A percentile compares a stretch with the other conserved stretches of the same genome.
phyloP scores from a whole-genome alignment of 2,797 vertebrate species.

The Enteromius trimaculatus region DNA sequence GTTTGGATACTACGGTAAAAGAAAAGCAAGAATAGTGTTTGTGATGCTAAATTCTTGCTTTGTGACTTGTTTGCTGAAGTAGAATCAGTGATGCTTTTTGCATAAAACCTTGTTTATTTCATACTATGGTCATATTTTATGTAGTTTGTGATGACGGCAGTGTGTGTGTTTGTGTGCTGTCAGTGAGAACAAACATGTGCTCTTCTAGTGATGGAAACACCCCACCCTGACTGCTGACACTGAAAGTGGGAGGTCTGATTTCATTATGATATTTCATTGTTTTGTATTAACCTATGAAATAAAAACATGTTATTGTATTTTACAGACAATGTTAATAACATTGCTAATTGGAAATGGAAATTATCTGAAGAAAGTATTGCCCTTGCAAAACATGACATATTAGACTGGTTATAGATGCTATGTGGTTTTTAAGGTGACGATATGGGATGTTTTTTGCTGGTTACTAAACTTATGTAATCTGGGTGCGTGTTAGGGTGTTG shows the following conservation, averaged over 20 bases:
- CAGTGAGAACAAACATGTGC: constrained; percentile 30
- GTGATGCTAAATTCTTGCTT: constrained; percentile 19
- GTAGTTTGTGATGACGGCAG: background rate
- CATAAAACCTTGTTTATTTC: background rate
- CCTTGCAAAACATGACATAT: constrained; percentile 1
- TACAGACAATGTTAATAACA: background rate
- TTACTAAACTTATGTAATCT: background rate
- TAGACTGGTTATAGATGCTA: background rate
- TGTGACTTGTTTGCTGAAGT: constrained; percentile 2
- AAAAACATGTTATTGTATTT: background rate
- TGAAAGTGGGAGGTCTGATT: constrained; percentile 9
- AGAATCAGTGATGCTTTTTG: background rate
- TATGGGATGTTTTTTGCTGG: background rate
- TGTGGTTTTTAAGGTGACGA: background rate
- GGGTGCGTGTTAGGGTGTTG: background rate
- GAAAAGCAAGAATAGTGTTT: constrained; percentile 54
- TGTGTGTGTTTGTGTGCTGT: constrained; percentile 4
- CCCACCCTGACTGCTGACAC: constrained; percentile 37
- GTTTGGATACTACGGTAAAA: constrained; percentile 87
- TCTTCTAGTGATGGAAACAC: constrained; percentile 1
- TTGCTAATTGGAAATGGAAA: background rate
- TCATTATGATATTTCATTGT: background rate
- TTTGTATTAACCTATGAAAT: background rate
- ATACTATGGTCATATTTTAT: constrained; percentile 1
- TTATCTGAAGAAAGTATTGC: background rate